Evolutionary conservation across 2,113 vertebrate species (phyloP).

Genomic region (Physeter macrocephalus): DNA sequence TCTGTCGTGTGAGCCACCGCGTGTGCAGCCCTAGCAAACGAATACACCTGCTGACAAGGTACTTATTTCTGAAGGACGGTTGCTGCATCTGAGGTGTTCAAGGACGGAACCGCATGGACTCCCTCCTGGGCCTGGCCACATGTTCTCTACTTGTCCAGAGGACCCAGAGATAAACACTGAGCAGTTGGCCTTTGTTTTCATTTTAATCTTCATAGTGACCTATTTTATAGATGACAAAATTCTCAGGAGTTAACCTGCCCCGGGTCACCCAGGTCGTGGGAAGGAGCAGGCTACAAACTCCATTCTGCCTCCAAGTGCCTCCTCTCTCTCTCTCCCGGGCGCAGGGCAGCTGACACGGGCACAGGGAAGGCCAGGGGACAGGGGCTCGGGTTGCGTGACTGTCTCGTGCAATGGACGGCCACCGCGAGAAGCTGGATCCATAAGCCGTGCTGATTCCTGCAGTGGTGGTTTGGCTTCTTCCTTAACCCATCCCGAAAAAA

Average conservation of each 20-base stretch:
- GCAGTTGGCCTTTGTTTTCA: neutral
- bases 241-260: neutral
- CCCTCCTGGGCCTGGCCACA: too few species aligned
- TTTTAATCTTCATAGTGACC: neutral
- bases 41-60: neutral
- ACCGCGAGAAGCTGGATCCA: neutral
- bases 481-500: neutral
- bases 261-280: neutral
- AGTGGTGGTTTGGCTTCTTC: neutral
- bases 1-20: neutral
- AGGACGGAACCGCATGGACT: neutral
- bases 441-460: neutral
- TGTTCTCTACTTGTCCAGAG: neutral
- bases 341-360: accelerated
- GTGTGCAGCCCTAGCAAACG: neutral
- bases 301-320: accelerated
- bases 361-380: too few species aligned
- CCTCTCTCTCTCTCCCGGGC: neutral
- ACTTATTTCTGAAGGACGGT: neutral
- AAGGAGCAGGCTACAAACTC: neutral
- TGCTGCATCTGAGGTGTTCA: neutral
- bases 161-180: neutral
- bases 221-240: neutral
- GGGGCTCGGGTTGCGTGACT: accelerated
- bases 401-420: neutral